Evolutionary conservation across 2,888 invertebrate genomes (phyloP).

Genomic region (Tetanocera ferruginea): DNA sequence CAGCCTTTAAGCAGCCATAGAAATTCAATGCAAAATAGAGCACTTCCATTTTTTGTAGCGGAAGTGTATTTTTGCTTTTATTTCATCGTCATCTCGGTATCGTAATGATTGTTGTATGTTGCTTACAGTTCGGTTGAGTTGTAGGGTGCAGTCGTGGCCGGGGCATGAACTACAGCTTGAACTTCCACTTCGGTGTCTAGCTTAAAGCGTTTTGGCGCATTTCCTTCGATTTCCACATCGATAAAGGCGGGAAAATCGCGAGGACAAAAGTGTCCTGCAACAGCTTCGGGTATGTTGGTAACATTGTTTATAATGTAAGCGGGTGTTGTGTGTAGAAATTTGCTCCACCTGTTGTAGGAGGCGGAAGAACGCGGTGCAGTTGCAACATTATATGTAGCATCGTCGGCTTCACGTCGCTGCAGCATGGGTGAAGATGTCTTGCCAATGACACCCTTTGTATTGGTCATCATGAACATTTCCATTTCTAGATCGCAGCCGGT

Average conservation of each 20-base stretch:
- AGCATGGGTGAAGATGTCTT: slow-evolving; percentile 64
- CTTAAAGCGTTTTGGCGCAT: slow-evolving; percentile 60
- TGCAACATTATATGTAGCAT: slow-evolving; percentile 32
- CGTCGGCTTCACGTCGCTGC: slow-evolving; percentile 49
- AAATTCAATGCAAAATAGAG: not conserved
- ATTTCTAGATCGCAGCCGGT: slow-evolving; percentile 58
- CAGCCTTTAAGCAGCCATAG: not conserved
- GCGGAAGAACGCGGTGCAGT: slow-evolving; percentile 39
- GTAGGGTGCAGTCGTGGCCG: slow-evolving; percentile 38
- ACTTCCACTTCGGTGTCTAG: slow-evolving; percentile 35
- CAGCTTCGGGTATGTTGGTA: slow-evolving; percentile 62
- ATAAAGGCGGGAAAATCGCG: slow-evolving; percentile 59
- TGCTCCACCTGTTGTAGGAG: slow-evolving; percentile 61
- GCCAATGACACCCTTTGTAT: slow-evolving; percentile 58
- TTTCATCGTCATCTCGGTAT: not conserved
- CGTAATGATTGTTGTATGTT: not conserved
- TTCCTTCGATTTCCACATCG: slow-evolving; percentile 56
- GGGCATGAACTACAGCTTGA: not conserved
- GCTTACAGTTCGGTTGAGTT: slow-evolving; percentile 55
- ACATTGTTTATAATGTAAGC: slow-evolving; percentile 60
- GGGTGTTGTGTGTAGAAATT: slow-evolving; percentile 60
- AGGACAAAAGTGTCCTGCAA: slow-evolving; percentile 64
- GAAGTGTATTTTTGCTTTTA: no score
- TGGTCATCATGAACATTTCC: slow-evolving; percentile 67
- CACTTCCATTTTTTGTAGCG: not conserved